phyloP scores from a whole-genome alignment of 2,113 vertebrate genomes.

The Ophthalmotilapia sp. region DNA sequence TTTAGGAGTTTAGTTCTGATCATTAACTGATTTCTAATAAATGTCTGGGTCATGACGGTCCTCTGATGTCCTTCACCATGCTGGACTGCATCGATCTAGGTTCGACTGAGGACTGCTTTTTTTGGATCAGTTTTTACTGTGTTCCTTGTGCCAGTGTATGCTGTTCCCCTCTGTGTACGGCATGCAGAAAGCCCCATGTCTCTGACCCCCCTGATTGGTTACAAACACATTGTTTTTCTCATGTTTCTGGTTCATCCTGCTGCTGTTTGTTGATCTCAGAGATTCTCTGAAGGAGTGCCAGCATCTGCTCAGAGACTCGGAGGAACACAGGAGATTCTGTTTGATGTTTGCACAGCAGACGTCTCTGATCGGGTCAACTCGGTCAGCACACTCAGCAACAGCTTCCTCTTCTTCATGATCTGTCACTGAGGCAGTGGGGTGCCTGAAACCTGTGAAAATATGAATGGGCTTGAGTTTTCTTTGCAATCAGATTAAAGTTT shows the following conservation, averaged over 20 bases:
- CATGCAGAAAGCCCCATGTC: neutral
- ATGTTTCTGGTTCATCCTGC: neutral
- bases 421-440: neutral
- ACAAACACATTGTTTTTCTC: neutral
- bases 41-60: neutral
- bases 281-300: slow-evolving; percentile 6
- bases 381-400: neutral
- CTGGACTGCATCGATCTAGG: neutral
- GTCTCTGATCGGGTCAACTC: neutral
- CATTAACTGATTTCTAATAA: neutral
- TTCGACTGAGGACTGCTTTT: neutral
- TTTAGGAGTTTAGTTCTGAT: neutral
- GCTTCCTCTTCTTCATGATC: neutral
- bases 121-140: neutral
- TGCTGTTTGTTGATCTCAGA: neutral
- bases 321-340: neutral
- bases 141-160: neutral
- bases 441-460: neutral
- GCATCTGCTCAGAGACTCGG: slow-evolving; percentile 19
- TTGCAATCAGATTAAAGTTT: neutral
- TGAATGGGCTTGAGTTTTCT: neutral
- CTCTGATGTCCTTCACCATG: neutral
- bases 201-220: neutral
- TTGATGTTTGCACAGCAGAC: slow-evolving; percentile 7
- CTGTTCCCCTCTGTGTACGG: neutral